phyloP scores from a whole-genome alignment of 2,113 vertebrate species.

The mouse (Mus musculus) region DNA sequence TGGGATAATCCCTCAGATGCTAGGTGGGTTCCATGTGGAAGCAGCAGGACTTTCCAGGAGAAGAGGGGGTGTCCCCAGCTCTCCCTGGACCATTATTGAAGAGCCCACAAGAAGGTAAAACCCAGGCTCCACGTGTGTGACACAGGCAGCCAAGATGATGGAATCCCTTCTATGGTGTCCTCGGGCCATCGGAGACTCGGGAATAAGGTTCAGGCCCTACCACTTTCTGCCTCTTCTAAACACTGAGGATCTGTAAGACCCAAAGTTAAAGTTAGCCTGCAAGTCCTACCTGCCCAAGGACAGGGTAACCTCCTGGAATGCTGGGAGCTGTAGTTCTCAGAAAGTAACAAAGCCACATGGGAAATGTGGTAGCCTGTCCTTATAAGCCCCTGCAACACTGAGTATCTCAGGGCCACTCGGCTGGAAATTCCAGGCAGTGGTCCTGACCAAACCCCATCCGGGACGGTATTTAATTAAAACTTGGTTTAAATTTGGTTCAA shows the following conservation, averaged over 20 bases:
- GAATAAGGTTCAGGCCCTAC: neutral
- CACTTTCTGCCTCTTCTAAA: neutral
- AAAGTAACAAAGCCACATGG: neutral
- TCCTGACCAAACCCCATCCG: neutral
- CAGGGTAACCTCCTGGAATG: neutral
- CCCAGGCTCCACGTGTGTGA: no score
- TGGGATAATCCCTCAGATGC: neutral
- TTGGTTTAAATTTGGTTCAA: neutral
- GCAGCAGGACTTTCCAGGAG: neutral
- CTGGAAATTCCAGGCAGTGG: neutral
- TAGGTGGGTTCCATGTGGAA: neutral
- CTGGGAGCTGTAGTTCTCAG: neutral
- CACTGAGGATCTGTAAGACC: neutral
- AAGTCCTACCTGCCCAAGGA: neutral
- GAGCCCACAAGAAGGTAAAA: neutral
- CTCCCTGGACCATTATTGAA: neutral
- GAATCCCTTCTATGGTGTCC: rapidly evolving
- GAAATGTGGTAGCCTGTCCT: neutral
- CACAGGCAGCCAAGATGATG: neutral
- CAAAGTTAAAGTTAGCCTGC: neutral
- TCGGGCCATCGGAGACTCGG: neutral
- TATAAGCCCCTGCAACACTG: neutral
- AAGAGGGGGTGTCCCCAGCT: neutral
- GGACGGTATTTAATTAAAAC: neutral
- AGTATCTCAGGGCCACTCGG: neutral